A percentile compares a stretch with the other conserved stretches of the same genome.
Evolutionary conservation across 1,140 invertebrate genomes (phyloP).

Genomic region (Trachymyrmex cornetzi): DNA sequence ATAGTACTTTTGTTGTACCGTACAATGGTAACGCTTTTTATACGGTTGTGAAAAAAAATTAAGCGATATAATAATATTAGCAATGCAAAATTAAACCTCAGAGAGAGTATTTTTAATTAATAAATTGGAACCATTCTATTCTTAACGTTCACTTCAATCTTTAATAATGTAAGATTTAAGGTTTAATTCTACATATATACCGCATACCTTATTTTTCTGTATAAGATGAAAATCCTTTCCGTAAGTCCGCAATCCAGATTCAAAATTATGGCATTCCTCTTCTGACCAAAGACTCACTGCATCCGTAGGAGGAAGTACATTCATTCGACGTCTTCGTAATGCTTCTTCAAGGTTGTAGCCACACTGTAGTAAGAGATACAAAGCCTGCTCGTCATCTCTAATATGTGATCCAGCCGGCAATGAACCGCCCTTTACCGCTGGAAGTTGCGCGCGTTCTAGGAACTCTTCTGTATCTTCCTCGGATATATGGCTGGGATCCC

Average conservation of each 20-base stretch:
- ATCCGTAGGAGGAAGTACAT: conserved; percentile 90
- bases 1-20: neutral
- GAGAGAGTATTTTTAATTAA: neutral
- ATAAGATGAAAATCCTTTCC: conserved; percentile 99
- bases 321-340: conserved; percentile 93
- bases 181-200: neutral
- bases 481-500: conserved; percentile 94
- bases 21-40: neutral
- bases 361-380: conserved; percentile 97
- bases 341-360: conserved; percentile 98
- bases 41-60: conserved; percentile 1
- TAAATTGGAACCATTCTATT: neutral
- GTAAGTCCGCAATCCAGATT: conserved; percentile 96
- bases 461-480: conserved; percentile 94
- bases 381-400: conserved; percentile 97
- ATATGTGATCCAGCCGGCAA: conserved; percentile 93
- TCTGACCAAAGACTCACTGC: conserved; percentile 97
- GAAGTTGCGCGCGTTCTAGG: conserved; percentile 90
- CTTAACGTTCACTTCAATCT: neutral
- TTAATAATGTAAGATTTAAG: neutral
- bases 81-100: neutral
- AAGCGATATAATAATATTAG: neutral
- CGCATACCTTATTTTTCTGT: conserved; percentile 95
- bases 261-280: conserved; percentile 98
- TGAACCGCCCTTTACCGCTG: conserved; percentile 87